Evolutionary conservation across 2,888 invertebrate genomes (phyloP).

Genomic region (Schizaphis graminum): DNA sequence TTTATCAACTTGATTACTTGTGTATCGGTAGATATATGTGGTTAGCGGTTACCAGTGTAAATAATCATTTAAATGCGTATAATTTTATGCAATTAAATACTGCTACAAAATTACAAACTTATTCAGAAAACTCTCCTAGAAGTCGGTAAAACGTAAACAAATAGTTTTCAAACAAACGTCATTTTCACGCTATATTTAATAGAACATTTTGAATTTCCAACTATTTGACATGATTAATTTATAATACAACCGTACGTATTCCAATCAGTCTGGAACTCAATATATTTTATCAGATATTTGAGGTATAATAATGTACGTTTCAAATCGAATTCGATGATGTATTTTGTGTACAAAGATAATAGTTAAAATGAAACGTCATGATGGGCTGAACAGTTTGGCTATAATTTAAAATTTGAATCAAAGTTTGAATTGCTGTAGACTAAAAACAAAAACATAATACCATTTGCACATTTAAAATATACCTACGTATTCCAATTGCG

Average conservation of each 20-base stretch:
- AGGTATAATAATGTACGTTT: not conserved
- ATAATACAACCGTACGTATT: not conserved
- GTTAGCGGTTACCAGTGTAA: not conserved
- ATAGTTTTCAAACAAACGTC: not conserved
- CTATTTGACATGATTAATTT: conserved; percentile 17
- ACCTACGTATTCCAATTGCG: not conserved
- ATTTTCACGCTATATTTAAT: not conserved
- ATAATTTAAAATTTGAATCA: not conserved
- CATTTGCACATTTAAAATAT: not conserved
- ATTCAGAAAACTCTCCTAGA: not conserved
- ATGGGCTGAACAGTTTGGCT: not conserved
- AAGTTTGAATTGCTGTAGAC: not conserved
- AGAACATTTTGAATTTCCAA: not conserved
- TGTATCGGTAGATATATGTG: not conserved
- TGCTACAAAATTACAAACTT: not conserved
- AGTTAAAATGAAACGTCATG: not conserved
- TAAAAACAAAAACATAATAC: not conserved
- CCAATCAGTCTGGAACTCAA: not conserved
- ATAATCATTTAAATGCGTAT: not conserved
- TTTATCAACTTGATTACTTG: not conserved
- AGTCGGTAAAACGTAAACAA: conserved; percentile 24
- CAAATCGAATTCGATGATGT: not conserved
- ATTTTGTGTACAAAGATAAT: not conserved
- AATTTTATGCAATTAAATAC: not conserved
- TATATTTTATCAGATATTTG: conserved; percentile 7